phyloP scores from a whole-genome alignment of 2,113 vertebrate genomes.

The Lutjanus erythropterus region DNA sequence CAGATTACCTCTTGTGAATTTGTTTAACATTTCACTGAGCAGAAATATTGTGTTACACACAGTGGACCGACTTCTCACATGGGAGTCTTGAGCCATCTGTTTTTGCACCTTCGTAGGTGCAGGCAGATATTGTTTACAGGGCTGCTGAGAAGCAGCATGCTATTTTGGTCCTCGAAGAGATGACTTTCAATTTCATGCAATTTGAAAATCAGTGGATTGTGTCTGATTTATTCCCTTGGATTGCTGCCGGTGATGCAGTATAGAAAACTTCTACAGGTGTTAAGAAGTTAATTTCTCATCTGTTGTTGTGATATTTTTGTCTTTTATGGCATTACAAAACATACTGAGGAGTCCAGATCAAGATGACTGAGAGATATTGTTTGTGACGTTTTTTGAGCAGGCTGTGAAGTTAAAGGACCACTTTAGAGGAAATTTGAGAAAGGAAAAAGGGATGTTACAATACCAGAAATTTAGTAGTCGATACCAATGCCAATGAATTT shows the following conservation, averaged over 20 bases:
- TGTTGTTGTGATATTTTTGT: neutral
- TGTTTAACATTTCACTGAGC: slow-evolving; percentile 60
- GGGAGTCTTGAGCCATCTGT: slow-evolving; percentile 70
- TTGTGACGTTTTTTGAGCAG: neutral
- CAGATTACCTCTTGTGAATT: slow-evolving; percentile 54
- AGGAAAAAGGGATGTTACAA: too few species aligned
- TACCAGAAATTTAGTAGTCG: too few species aligned
- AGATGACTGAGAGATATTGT: neutral
- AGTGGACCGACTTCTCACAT: slow-evolving; percentile 53
- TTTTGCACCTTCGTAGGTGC: slow-evolving; percentile 32
- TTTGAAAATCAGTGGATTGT: slow-evolving; percentile 41
- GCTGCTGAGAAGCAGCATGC: slow-evolving; percentile 18
- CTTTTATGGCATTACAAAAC: neutral
- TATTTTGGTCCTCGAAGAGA: slow-evolving; percentile 38
- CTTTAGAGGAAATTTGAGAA: too few species aligned
- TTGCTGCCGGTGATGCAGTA: slow-evolving; percentile 10
- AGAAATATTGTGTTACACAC: slow-evolving; percentile 42
- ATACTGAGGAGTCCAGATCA: neutral
- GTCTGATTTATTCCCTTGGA: slow-evolving; percentile 37
- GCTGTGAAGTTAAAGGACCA: neutral
- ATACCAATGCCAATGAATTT: too few species aligned
- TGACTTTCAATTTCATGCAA: slow-evolving; percentile 25
- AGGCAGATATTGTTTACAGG: slow-evolving; percentile 55
- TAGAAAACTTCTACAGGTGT: neutral
- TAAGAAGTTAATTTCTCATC: neutral